phyloP scores from a whole-genome alignment of 2,797 vertebrate genomes.

The Pteropus rufus region DNA sequence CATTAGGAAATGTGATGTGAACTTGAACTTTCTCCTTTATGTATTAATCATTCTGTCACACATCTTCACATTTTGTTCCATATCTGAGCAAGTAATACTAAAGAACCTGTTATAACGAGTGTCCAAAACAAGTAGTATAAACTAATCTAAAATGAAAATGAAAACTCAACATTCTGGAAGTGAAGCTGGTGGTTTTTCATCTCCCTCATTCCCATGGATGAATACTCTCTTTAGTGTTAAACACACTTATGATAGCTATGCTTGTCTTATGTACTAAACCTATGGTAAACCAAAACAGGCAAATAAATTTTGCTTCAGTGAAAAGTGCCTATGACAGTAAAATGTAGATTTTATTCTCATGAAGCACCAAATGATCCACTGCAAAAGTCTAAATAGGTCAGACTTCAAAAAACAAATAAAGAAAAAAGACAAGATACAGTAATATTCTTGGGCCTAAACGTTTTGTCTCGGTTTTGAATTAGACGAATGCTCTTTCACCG shows the following conservation, averaged over 20 bases:
- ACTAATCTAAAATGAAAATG: slow-evolving; percentile 9
- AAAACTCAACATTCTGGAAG: background rate
- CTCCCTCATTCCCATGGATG: background rate
- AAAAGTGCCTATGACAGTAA: slow-evolving; percentile 2
- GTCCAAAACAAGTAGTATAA: background rate
- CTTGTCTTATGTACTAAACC: background rate
- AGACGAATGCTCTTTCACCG: background rate
- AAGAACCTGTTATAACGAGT: background rate
- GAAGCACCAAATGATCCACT: background rate
- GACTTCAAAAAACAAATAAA: background rate
- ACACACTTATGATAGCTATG: background rate
- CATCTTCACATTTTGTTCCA: background rate
- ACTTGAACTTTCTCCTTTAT: background rate
- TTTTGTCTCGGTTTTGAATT: slow-evolving; percentile 38
- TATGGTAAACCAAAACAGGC: background rate
- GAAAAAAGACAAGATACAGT: background rate
- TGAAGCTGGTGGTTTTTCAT: background rate
- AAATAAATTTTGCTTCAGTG: slow-evolving; percentile 23
- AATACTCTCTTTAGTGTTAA: background rate
- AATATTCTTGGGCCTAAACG: background rate
- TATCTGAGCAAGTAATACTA: background rate
- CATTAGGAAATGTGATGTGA: background rate
- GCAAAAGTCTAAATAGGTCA: background rate
- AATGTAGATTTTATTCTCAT: slow-evolving; percentile 3
- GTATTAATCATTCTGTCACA: background rate